Base-by-base conservation (phyloP, 2,888 invertebrate species). In the Seira musarum region DNA sequence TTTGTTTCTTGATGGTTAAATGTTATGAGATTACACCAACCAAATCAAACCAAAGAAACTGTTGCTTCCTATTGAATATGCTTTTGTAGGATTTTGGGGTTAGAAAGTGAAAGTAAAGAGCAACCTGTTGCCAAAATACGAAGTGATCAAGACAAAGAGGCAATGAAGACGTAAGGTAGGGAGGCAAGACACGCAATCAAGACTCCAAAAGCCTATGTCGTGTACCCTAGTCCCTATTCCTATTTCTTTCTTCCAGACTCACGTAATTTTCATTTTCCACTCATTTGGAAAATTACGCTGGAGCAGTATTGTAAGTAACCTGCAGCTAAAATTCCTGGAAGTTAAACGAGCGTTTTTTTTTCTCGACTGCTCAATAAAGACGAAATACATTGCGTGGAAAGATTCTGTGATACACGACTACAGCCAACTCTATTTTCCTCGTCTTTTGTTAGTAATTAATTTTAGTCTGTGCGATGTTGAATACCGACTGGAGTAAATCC, bases 21-120 rank as follows among this genome's bases (percentile, higher is more conserved):
- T 2, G 8, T 30, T 30, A 30, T 30, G 30, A 30, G 30, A 30
- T 30, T 2, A 30, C 8, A 8, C 3, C 30, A 30, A 30, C 3
- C 30, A 30, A 30, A 8, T 8, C 30, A 30, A 30, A 30, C 30
- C 8, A 2, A 8, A 30, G 2, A 49, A 49, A 49, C 49, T 49
- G 49, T 49, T 49, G 49, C 49, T 49, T 49, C 49, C 49, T 40
- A n/a, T n/a, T n/a, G n/a, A n/a, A n/a, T n/a, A n/a, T n/a, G n/a
- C 30, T 30, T 30, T 30, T 8, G 8, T 5, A 30, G 30, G 30
- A 8, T 8, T 30, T 8, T 30, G 30, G 3, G 30, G 3, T 49
- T 15, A 49, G 2, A 13, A 3, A 49, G 17, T n/a, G 15, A 49
- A 49, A 49, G 49, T 49, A 13, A 49, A 49, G 49, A 49, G 15